Evolutionary conservation across 64 coral and sea anemone species (phyloP).

Genomic region (Montipora capricornis): DNA sequence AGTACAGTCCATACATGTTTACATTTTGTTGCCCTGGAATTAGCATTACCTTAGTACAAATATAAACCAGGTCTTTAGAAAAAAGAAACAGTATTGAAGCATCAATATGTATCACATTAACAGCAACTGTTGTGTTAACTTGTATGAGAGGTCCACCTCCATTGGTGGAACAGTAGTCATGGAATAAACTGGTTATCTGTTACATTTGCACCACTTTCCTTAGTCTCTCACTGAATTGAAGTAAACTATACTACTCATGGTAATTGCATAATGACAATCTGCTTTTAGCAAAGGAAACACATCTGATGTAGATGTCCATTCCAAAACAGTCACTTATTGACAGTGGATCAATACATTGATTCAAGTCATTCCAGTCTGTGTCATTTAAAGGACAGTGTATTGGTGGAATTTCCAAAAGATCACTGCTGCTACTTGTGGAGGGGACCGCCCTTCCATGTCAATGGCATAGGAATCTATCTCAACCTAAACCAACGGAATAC

Average conservation of each 20-base stretch:
- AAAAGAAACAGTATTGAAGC: background rate
- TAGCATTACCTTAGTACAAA: background rate
- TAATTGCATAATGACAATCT: constrained; percentile 1
- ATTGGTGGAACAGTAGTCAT: constrained; percentile 6
- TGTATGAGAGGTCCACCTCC: background rate
- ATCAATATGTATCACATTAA: constrained; percentile 6
- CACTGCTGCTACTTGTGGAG: background rate
- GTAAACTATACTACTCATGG: constrained; percentile 1
- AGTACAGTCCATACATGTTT: background rate
- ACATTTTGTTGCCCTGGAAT: background rate
- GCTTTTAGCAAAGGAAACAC: background rate
- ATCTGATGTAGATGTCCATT: constrained; percentile 20
- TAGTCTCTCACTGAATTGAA: constrained; percentile 20
- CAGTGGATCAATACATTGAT: constrained; percentile 13
- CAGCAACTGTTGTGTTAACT: constrained; percentile 17
- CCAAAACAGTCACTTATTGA: constrained; percentile 18
- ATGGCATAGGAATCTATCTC: constrained; percentile 23
- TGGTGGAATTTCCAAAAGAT: constrained; percentile 21
- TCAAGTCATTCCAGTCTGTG: background rate
- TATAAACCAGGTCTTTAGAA: background rate
- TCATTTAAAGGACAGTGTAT: constrained; percentile 13
- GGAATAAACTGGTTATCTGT: background rate
- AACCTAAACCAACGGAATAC: background rate
- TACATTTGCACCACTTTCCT: background rate
- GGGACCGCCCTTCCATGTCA: background rate